phyloP scores from a whole-genome alignment of 2,888 invertebrate species.

The Rotaria macrura region DNA sequence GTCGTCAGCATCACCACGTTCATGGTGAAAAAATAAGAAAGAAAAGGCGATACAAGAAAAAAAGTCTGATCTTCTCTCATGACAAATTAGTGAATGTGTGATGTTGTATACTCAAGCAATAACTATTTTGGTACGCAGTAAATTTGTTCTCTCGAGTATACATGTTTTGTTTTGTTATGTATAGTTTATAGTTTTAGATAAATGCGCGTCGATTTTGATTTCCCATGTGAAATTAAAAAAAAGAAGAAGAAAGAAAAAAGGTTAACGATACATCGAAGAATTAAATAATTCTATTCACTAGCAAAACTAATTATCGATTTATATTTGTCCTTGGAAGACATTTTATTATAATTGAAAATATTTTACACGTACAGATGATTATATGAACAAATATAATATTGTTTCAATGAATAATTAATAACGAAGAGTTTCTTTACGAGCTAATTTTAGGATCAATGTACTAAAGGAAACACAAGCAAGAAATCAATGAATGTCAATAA shows the following conservation, averaged over 20 bases:
- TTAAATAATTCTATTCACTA: not conserved
- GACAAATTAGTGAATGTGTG: not conserved
- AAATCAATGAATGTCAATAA: not conserved
- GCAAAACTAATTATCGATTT: not conserved
- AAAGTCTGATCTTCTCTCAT: not conserved
- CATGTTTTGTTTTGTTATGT: not conserved
- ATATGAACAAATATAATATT: not conserved
- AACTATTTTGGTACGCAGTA: not conserved
- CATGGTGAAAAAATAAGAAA: not conserved
- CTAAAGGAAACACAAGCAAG: not conserved
- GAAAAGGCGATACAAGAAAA: not conserved
- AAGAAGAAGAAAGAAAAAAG: not conserved
- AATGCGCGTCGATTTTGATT: not conserved
- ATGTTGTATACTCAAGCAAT: not conserved
- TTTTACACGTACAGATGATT: not conserved
- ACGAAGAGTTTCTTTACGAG: conserved; percentile 19
- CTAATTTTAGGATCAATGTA: conserved; percentile 31
- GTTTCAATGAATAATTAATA: not conserved
- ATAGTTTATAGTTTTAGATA: not conserved
- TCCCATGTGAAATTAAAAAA: not conserved
- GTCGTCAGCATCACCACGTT: not conserved
- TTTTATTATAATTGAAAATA: not conserved
- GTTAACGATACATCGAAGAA: not conserved
- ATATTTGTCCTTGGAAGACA: too few relatives aligned
- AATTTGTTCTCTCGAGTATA: not conserved